Conservation (phyloP, 2,113 vertebrate genomes). For the Lates calcarifer region DNA sequence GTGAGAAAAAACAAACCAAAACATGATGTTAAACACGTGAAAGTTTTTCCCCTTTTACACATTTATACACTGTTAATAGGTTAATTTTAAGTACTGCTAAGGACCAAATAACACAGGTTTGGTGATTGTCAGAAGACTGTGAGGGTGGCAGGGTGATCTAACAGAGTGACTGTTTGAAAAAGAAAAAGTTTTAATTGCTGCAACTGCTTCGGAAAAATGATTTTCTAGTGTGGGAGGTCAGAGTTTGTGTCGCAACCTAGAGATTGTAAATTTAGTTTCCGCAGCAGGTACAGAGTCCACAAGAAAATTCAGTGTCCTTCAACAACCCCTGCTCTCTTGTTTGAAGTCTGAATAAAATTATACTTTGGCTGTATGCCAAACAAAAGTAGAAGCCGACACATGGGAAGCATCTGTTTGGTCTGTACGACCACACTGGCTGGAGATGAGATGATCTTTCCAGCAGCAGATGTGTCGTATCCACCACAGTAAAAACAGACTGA, state of each 20-base stretch:
- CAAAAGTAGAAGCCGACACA: constrained; percentile 4
- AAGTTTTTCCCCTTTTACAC: background rate
- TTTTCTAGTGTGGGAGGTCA: background rate
- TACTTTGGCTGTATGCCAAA: background rate
- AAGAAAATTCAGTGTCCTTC: constrained; percentile 2
- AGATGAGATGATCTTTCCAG: constrained; percentile 38
- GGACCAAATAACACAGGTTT: background rate
- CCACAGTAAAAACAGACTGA: constrained; percentile 60
- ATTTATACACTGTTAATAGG: background rate
- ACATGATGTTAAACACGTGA: background rate
- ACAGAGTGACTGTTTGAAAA: background rate
- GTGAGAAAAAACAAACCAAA: background rate
- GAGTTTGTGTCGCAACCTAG: background rate
- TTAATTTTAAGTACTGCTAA: background rate
- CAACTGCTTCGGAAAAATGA: background rate
- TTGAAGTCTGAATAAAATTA: background rate
- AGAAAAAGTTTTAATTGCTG: background rate
- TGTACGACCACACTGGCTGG: constrained; percentile 11
- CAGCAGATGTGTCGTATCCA: constrained; percentile 8
- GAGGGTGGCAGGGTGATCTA: too few species aligned
- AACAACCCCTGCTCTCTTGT: background rate
- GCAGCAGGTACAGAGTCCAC: background rate
- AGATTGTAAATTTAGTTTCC: background rate
- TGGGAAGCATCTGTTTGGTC: constrained; percentile 48
- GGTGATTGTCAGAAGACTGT: background rate